phyloP scores from a whole-genome alignment of 2,113 vertebrate species.

The Oreotragus oreotragus region DNA sequence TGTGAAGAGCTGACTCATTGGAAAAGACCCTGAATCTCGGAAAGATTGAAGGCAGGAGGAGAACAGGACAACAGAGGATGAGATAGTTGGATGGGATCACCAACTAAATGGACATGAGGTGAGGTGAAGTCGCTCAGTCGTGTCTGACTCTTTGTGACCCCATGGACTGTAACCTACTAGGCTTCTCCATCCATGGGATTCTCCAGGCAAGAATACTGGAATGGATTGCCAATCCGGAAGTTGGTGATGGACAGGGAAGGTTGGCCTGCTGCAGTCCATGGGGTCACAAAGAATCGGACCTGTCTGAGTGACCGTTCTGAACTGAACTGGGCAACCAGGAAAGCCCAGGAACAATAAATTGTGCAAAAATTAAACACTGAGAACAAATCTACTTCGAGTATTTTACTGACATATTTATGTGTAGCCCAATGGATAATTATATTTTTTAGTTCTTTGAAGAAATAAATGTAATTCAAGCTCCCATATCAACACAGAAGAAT shows the following conservation, averaged over 20 bases:
- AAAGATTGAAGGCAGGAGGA: neutral
- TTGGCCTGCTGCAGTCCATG: neutral
- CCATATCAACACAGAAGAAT: slow-evolving; percentile 54
- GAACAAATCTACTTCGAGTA: slow-evolving; percentile 49
- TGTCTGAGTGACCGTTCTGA: neutral
- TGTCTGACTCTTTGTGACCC: too few relatives aligned
- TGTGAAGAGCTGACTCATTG: neutral
- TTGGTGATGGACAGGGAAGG: neutral
- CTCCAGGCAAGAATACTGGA: too few relatives aligned
- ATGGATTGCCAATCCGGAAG: too few relatives aligned
- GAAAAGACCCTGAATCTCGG: neutral
- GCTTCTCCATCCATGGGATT: too few relatives aligned
- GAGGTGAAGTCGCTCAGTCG: too few relatives aligned
- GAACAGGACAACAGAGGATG: neutral
- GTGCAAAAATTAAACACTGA: slow-evolving; percentile 41
- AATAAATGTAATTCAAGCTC: slow-evolving; percentile 50
- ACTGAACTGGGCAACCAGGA: neutral
- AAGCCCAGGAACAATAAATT: neutral
- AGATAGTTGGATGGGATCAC: neutral
- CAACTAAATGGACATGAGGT: neutral
- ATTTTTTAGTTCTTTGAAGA: slow-evolving; percentile 61
- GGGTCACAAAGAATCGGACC: neutral
- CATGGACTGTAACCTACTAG: too few relatives aligned
- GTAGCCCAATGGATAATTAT: slow-evolving; percentile 42
- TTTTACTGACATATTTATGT: slow-evolving; percentile 60